Conservation (phyloP, 2,113 vertebrate genomes). For the Vidua chalybeata region DNA sequence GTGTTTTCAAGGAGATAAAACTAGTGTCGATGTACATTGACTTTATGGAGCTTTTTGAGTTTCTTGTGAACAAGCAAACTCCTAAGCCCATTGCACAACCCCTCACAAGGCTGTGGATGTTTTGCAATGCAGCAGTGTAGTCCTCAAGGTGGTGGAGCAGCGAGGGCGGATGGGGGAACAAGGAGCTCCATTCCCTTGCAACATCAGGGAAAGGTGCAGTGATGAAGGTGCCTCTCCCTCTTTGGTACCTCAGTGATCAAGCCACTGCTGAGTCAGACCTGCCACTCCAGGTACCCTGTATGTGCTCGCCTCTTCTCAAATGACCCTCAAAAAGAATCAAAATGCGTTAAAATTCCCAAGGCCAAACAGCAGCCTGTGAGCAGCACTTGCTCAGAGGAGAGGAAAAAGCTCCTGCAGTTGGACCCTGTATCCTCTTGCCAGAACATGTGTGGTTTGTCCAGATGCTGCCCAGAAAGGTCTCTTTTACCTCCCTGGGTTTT, state of each 20-base stretch:
- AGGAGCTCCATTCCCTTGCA: not conserved
- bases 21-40: not conserved
- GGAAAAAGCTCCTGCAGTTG: not conserved
- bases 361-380: not conserved
- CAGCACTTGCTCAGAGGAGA: not conserved
- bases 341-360: not conserved
- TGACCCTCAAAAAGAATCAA: not conserved
- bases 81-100: not conserved
- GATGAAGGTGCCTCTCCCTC: not conserved
- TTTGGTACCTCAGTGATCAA: rapidly evolving
- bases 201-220: not conserved
- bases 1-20: not conserved
- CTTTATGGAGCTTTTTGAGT: not conserved
- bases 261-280: not conserved
- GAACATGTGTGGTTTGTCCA: not conserved
- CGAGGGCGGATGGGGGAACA: rapidly evolving
- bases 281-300: not conserved
- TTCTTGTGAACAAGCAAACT: not conserved
- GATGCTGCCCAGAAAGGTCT: not conserved
- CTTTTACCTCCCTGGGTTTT: not conserved
- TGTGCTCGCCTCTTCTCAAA: rapidly evolving
- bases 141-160: not conserved
- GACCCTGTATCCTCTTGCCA: not conserved
- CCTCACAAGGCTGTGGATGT: rapidly evolving
- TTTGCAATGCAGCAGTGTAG: not conserved